Percentiles rank a stretch among this genome's conserved stretches.
phyloP scores from a whole-genome alignment of 2,113 vertebrate genomes.

The Sylvia atricapilla region DNA sequence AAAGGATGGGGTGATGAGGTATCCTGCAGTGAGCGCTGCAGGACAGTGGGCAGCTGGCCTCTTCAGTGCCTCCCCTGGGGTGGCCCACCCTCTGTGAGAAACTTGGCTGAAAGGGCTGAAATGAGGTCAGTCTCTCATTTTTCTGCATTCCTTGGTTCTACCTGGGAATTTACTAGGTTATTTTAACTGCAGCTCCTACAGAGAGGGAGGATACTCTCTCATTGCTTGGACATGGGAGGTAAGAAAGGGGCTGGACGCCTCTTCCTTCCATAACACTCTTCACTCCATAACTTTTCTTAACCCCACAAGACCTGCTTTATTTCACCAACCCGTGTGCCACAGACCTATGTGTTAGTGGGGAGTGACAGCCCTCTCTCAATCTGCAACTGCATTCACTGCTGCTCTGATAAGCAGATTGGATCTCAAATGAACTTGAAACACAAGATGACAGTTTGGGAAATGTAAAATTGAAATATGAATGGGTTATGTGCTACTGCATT shows the following conservation, averaged over 20 bases:
- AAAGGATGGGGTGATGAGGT: not conserved
- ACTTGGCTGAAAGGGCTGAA: not conserved
- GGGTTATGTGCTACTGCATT: constrained; percentile 6
- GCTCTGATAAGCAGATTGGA: constrained; percentile 43
- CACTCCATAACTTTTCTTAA: not conserved
- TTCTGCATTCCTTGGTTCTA: not conserved
- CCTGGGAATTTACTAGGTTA: not conserved
- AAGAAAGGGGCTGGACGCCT: not conserved
- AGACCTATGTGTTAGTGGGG: not conserved
- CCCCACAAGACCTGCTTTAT: not conserved
- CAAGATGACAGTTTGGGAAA: constrained; percentile 54
- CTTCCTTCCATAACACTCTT: not conserved
- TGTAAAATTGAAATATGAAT: constrained; percentile 65
- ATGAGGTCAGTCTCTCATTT: not conserved
- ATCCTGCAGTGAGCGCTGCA: not conserved
- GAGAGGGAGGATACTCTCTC: not conserved
- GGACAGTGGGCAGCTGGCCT: not conserved
- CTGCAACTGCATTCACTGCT: not conserved
- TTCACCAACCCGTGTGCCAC: not conserved
- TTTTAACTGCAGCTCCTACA: not conserved
- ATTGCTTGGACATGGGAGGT: not conserved
- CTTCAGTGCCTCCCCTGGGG: not conserved
- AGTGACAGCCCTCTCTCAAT: not conserved
- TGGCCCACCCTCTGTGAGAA: not conserved
- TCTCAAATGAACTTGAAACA: constrained; percentile 61